Conservation (phyloP, 2,797 vertebrate species). For the Morelia viridis region DNA sequence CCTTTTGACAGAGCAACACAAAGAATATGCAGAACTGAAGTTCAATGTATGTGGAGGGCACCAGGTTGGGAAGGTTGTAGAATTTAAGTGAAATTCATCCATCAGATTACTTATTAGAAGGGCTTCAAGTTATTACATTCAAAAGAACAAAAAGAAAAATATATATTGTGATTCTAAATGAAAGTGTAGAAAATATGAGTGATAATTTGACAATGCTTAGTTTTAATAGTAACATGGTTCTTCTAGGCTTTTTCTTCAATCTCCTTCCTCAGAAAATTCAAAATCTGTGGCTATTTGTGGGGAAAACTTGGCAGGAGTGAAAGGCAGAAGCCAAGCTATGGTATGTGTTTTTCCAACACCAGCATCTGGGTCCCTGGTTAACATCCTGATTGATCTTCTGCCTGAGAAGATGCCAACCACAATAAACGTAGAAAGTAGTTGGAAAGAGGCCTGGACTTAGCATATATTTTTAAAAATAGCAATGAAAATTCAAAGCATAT, state of each 20-base stretch:
- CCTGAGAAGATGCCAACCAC: constrained; percentile 57
- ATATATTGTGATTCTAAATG: background rate
- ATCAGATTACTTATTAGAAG: background rate
- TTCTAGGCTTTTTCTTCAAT: constrained; percentile 64
- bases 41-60: background rate
- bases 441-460: constrained; percentile 50
- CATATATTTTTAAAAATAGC: constrained; percentile 60
- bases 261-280: constrained; percentile 48
- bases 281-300: constrained; percentile 59
- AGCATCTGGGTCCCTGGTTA: constrained; percentile 67
- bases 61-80: background rate
- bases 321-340: constrained; percentile 53
- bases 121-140: constrained; percentile 36
- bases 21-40: background rate
- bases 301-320: constrained; percentile 66
- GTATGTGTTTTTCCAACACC: constrained; percentile 64
- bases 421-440: constrained; percentile 57
- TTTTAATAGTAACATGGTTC: constrained; percentile 58
- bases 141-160: constrained; percentile 30
- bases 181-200: constrained; percentile 45
- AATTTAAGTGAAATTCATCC: background rate
- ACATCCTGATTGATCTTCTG: constrained; percentile 67
- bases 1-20: background rate
- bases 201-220: constrained; percentile 56
- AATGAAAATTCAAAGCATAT: constrained; percentile 59